Evolutionary conservation across 2,888 invertebrate genomes (phyloP).

Genomic region (Ichneumoninae sp.): DNA sequence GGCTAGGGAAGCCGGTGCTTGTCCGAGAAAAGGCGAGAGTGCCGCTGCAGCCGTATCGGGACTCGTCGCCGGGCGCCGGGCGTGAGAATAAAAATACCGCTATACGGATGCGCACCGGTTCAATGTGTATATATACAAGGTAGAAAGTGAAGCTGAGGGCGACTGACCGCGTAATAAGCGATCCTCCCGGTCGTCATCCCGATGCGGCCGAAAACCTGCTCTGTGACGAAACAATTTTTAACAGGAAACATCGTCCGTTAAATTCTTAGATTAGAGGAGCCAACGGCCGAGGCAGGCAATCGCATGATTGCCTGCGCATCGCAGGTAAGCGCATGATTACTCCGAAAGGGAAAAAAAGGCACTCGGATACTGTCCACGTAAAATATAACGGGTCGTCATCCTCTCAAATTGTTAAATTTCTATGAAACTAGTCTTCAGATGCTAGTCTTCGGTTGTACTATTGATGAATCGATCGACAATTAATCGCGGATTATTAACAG

Average conservation of each 20-base stretch:
- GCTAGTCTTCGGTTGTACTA: not conserved
- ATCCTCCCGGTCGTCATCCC: constrained; percentile 23
- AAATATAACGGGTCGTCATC: not conserved
- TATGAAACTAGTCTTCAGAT: not conserved
- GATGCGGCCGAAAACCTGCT: constrained; percentile 14
- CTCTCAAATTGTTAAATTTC: not conserved
- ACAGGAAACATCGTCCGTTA: constrained; percentile 8
- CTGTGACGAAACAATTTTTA: constrained; percentile 24
- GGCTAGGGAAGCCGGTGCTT: constrained; percentile 11
- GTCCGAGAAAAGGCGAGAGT: constrained; percentile 33
- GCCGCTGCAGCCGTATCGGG: constrained; percentile 31
- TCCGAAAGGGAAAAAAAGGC: not conserved
- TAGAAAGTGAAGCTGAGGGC: constrained; percentile 67
- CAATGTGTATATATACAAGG: constrained; percentile 17
- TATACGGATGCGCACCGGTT: constrained; percentile 51
- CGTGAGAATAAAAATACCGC: constrained; percentile 57
- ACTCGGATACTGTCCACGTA: not conserved
- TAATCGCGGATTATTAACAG: not conserved
- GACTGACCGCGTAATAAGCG: constrained; percentile 62
- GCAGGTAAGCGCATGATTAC: not conserved
- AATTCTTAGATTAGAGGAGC: not conserved
- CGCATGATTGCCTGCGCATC: too few species aligned
- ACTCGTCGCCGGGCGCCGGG: constrained; percentile 16
- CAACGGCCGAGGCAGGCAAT: constrained; percentile 7
- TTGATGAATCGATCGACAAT: not conserved